Evolutionary conservation across 2,113 vertebrate genomes (phyloP).

Genomic region (Tragelaphus strepsiceros): DNA sequence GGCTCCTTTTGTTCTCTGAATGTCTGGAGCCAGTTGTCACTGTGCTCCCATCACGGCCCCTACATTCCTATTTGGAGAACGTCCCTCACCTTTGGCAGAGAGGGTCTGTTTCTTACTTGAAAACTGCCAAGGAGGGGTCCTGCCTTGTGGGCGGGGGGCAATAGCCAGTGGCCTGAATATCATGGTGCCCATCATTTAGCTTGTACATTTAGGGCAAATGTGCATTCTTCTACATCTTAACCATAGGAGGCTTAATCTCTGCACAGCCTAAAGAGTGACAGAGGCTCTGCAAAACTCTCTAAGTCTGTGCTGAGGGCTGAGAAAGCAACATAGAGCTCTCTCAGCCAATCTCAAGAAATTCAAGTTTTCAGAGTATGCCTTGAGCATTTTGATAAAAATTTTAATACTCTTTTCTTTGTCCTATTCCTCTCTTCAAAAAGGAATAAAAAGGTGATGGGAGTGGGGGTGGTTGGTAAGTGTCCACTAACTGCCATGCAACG

Average conservation of each 20-base stretch:
- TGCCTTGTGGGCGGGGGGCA: accelerated
- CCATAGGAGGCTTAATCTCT: neutral
- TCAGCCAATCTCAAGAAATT: neutral
- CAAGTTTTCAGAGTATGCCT: neutral
- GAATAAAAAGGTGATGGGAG: neutral
- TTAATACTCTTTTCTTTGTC: neutral
- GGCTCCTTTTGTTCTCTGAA: neutral
- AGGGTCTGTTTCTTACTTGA: neutral
- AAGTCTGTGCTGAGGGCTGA: neutral
- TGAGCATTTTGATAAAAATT: neutral
- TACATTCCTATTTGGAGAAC: neutral
- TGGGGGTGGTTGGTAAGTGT: neutral
- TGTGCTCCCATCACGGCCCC: accelerated
- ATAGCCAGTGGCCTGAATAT: neutral
- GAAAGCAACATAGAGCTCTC: neutral
- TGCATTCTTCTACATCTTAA: neutral
- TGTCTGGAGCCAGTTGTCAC: too few species aligned
- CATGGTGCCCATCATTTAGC: neutral
- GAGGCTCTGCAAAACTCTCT: neutral
- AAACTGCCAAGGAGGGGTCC: neutral
- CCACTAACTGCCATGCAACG: neutral
- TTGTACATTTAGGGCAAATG: too few species aligned
- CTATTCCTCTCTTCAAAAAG: neutral
- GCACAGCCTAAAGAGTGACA: neutral
- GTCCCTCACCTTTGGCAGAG: neutral